phyloP scores from a whole-genome alignment of 2,113 vertebrate species.

The Vidua chalybeata region DNA sequence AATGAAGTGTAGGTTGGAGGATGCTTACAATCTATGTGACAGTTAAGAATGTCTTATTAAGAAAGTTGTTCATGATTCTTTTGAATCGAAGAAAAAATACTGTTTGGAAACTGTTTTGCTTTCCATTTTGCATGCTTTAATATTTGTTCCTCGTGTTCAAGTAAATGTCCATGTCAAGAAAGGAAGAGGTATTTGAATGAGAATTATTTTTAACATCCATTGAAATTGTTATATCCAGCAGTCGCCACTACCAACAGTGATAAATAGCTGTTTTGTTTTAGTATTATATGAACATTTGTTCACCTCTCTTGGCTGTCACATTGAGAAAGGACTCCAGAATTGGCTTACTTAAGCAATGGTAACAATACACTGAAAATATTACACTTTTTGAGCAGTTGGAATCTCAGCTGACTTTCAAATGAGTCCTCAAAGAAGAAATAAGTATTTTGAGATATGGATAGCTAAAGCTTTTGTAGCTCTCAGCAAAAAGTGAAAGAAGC shows the following conservation, averaged over 20 bases:
- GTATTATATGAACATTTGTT: neutral
- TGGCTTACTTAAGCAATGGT: neutral
- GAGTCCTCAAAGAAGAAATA: neutral
- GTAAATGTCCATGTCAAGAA: neutral
- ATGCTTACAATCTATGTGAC: neutral
- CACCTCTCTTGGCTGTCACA: neutral
- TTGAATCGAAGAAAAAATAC: neutral
- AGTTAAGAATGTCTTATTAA: neutral
- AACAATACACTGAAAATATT: neutral
- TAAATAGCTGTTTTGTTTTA: conserved; percentile 3
- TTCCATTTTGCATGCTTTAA: neutral
- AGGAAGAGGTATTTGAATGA: neutral
- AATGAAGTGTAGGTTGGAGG: neutral
- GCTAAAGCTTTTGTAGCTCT: neutral
- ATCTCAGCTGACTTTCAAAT: neutral
- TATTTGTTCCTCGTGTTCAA: neutral
- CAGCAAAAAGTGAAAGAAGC: neutral
- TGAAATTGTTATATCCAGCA: neutral
- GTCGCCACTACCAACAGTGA: neutral
- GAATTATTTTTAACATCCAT: neutral
- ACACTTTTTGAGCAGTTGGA: neutral
- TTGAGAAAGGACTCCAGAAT: neutral
- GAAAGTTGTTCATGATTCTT: neutral
- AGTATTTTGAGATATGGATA: neutral
- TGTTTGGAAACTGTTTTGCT: neutral